These are phyloP conservation scores for Stramonita haemastoma DNA, from an alignment of 2,888 invertebrate species.

Conservation along the genomic window DNA sequence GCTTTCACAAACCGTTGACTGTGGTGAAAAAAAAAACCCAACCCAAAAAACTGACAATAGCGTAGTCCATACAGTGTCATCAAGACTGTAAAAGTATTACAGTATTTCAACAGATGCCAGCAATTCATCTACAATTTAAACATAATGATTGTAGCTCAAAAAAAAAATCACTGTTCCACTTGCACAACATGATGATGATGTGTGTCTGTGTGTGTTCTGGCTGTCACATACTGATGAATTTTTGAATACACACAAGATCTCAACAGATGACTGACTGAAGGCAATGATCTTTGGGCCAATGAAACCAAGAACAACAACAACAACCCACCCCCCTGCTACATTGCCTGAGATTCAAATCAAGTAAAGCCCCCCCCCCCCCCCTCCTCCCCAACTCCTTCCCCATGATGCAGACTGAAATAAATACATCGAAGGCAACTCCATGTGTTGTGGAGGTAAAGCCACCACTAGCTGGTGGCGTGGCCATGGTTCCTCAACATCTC, in stretches of 20 bases:
- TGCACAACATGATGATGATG: too few relatives aligned
- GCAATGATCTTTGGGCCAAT: not conserved
- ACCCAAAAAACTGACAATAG: too few relatives aligned
- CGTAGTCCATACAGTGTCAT: too few relatives aligned
- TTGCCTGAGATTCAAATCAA: constrained; percentile 36
- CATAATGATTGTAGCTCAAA: too few relatives aligned
- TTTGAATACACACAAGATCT: not conserved
- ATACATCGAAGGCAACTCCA: constrained; percentile 33
- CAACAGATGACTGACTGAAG: not conserved
- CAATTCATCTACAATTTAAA: too few relatives aligned
- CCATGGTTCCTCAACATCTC: not conserved
- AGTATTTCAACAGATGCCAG: too few relatives aligned
- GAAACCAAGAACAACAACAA: not conserved
- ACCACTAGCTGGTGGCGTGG: not conserved
- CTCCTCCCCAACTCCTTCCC: not conserved
- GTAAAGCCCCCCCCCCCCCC: not conserved
- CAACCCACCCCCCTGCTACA: not conserved
- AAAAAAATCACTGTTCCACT: too few relatives aligned
- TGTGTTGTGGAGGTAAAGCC: not conserved
- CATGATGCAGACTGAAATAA: constrained; percentile 17
- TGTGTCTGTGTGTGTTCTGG: too few relatives aligned
- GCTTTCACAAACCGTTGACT: too few relatives aligned
- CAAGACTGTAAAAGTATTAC: too few relatives aligned
- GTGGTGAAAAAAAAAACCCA: too few relatives aligned
- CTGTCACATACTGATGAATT: too few relatives aligned